Evolutionary conservation across 2,113 vertebrate species (phyloP), one percentile per base, ranked within the genome.

Genomic region (Leucoraja erinaceus): DNA sequence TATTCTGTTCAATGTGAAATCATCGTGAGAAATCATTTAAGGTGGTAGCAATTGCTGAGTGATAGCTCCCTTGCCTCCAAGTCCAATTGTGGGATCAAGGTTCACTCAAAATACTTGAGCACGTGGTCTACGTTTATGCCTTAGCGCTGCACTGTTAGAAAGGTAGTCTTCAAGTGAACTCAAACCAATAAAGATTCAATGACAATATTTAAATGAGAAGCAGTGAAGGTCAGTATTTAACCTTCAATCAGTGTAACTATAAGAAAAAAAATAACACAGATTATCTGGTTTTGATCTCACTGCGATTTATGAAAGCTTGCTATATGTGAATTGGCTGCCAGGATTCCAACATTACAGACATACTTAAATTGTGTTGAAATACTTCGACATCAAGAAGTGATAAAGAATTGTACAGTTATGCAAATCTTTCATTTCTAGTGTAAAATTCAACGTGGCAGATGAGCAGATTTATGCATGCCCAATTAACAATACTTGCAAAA

Each of bases 361-460:
- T 77, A 77, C 75, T 77, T 77, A 14, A 33, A 12, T 31, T n/a
- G 31, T 12, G 0, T 11, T 33, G 33, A 77, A 77, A 31, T 31
- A 33, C n/a, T 31, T 77, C 9, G 8, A 31, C 25, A 9, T n/a
- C 25, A 7, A 10, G 25, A 75, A 28, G 74, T 28, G 28, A 11
- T 77, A 31, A 77, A 33, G 12, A 31, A 12, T 8, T 1, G 28
- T 77, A 77, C 31, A 77, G 1, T 14, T 31, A 31, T 77, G 75
- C 2, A 99, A 98, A 98, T 99, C 98, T 99, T 47, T 97, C 97
- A 95, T 96, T 97, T 98, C 96, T 96, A 97, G 96, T 96, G 97
- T 96, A 97, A 99, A 99, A 99, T 98, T 95, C 97, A 98, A 97
- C 96, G 97, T 98, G 98, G 98, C 98, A 99, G 97, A 97, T 97